These are phyloP conservation scores for Drosophila erecta DNA, from an alignment of 1,140 invertebrate genomes.

Conservation along the genomic window DNA sequence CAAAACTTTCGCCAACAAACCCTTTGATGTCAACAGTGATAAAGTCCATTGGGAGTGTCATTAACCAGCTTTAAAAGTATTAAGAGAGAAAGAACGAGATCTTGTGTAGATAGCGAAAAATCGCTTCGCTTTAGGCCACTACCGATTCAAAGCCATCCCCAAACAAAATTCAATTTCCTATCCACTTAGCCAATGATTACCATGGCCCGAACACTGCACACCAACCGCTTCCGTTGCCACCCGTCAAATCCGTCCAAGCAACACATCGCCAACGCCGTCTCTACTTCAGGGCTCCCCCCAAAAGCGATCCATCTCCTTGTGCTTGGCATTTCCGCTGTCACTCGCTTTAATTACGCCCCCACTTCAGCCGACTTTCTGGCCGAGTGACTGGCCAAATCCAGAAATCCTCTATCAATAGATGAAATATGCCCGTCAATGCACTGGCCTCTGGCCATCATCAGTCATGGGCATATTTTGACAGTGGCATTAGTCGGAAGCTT, in stretches of 20 bases:
- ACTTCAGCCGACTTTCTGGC: slow-evolving; percentile 23
- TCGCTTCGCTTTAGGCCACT: slow-evolving; percentile 10
- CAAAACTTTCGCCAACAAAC: too few relatives aligned
- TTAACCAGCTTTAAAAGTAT: neutral
- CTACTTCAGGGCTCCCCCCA: neutral
- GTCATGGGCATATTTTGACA: slow-evolving; percentile 79
- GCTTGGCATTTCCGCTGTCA: slow-evolving; percentile 70
- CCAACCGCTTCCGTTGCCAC: slow-evolving; percentile 41
- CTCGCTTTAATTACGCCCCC: slow-evolving; percentile 72
- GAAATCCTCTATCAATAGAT: slow-evolving; percentile 66
- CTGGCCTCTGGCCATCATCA: slow-evolving; percentile 59
- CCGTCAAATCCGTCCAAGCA: slow-evolving; percentile 34
- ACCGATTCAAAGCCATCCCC: slow-evolving; percentile 9
- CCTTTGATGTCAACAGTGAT: neutral
- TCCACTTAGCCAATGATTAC: slow-evolving; percentile 72
- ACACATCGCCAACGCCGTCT: slow-evolving; percentile 17
- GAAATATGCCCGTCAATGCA: slow-evolving; percentile 65
- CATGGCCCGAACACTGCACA: slow-evolving; percentile 46
- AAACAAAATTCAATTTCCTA: slow-evolving; percentile 72
- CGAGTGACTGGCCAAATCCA: slow-evolving; percentile 53
- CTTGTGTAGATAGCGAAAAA: slow-evolving; percentile 10
- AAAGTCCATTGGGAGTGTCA: neutral
- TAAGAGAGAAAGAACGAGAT: neutral
- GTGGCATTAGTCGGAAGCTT: slow-evolving; percentile 69
- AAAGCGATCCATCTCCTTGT: slow-evolving; percentile 40